A percentile compares a stretch with the other conserved stretches of the same genome.
Evolutionary conservation across 2,797 vertebrate genomes (phyloP).

Genomic region (Lagodon rhomboides): DNA sequence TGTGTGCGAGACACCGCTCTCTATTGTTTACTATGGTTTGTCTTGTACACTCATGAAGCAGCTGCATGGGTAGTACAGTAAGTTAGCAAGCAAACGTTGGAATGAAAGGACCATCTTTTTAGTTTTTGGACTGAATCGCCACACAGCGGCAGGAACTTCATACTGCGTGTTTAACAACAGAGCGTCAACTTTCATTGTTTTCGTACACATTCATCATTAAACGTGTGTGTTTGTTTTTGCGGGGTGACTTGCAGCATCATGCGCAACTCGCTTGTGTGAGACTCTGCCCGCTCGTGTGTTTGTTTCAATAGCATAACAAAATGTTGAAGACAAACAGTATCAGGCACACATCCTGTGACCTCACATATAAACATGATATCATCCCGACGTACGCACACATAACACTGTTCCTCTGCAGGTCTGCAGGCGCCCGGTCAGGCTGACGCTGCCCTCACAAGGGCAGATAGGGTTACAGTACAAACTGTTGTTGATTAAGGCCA

Average conservation of each 20-base stretch:
- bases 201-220: constrained; percentile 2
- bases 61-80: no score
- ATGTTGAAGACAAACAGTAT: constrained; percentile 52
- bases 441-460: constrained; percentile 74
- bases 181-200: not conserved
- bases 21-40: no score
- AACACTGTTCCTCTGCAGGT: constrained; percentile 64
- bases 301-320: constrained; percentile 41
- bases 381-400: constrained; percentile 48
- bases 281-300: constrained; percentile 38
- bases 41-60: no score
- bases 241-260: not conserved
- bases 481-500: constrained; percentile 89
- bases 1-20: not conserved
- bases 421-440: constrained; percentile 77
- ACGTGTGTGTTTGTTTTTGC: not conserved
- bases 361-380: constrained; percentile 75
- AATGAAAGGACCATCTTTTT: no score
- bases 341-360: constrained; percentile 68
- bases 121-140: no score
- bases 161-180: not conserved
- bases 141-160: no score
- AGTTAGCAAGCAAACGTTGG: no score
- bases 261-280: constrained; percentile 13
- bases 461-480: constrained; percentile 87